phyloP scores from a whole-genome alignment of 2,888 invertebrate genomes.

The Barypeithes pellucidus region DNA sequence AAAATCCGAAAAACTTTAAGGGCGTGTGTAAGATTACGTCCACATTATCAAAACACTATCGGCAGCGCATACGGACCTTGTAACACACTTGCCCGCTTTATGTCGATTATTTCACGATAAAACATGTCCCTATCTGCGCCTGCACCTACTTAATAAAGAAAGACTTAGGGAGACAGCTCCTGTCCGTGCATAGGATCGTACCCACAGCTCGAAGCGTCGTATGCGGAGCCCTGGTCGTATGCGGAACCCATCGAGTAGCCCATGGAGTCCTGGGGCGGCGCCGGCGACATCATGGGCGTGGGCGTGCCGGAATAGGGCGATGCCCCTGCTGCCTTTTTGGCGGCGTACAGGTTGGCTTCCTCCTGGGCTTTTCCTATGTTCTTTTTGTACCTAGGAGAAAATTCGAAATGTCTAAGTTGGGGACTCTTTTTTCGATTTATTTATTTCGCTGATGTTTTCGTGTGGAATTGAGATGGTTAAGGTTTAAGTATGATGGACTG shows the following conservation, averaged over 20 bases:
- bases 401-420: slow-evolving; percentile 52
- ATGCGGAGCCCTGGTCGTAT: slow-evolving; percentile 90
- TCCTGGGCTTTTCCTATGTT: slow-evolving; percentile 99
- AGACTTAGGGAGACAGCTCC: slow-evolving; percentile 78
- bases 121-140: slow-evolving; percentile 19
- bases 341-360: slow-evolving; percentile 98
- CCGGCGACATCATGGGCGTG: slow-evolving; percentile 96
- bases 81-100: no score
- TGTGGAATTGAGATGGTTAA: not conserved
- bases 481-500: slow-evolving; percentile 25
- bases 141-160: slow-evolving; percentile 46
- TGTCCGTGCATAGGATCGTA: slow-evolving; percentile 93
- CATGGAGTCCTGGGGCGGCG: slow-evolving; percentile 93
- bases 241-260: slow-evolving; percentile 95
- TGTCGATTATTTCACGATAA: slow-evolving; percentile 11
- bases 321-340: slow-evolving; percentile 95
- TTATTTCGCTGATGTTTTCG: slow-evolving; percentile 21
- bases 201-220: slow-evolving; percentile 92
- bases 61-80: no score
- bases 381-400: slow-evolving; percentile 90
- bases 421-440: slow-evolving; percentile 25
- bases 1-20: no score
- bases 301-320: slow-evolving; percentile 87
- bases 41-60: no score
- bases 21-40: no score